Conservation (phyloP, 2,113 vertebrate species). For the Menidia beryllina region DNA sequence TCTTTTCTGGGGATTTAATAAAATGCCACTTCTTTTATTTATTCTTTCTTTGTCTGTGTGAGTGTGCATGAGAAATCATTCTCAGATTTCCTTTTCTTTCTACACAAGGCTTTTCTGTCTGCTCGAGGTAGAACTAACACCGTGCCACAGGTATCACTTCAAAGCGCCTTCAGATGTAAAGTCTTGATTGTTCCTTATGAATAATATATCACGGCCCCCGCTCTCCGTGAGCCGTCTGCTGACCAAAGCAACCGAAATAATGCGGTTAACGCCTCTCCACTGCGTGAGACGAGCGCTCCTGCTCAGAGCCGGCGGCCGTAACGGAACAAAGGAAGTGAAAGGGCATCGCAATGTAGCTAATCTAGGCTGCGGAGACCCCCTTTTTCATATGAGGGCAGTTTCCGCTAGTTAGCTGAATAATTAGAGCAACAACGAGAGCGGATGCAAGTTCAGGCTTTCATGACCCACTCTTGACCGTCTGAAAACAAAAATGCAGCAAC, state of each 20-base stretch:
- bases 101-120: constrained; percentile 26
- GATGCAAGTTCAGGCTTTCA: constrained; percentile 16
- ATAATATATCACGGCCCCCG: constrained; percentile 70
- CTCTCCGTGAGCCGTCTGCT: constrained; percentile 53
- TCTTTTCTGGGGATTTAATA: constrained; percentile 46
- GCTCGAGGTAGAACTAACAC: constrained; percentile 41
- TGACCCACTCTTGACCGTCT: not conserved
- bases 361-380: constrained; percentile 40
- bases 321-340: constrained; percentile 59
- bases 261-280: constrained; percentile 57
- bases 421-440: constrained; percentile 46
- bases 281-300: constrained; percentile 48
- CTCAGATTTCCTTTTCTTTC: not conserved
- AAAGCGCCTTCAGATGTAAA: constrained; percentile 73
- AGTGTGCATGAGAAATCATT: constrained; percentile 3
- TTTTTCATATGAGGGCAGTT: constrained; percentile 34
- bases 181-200: constrained; percentile 72
- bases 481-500: constrained; percentile 4
- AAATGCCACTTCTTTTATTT: constrained; percentile 14
- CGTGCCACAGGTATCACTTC: constrained; percentile 71
- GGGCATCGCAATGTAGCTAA: constrained; percentile 56
- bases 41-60: constrained; percentile 6
- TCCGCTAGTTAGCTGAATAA: constrained; percentile 37
- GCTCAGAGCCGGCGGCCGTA: constrained; percentile 55
- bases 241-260: constrained; percentile 71